phyloP scores from a whole-genome alignment of 2,888 invertebrate species.

The Trilocha varians region DNA sequence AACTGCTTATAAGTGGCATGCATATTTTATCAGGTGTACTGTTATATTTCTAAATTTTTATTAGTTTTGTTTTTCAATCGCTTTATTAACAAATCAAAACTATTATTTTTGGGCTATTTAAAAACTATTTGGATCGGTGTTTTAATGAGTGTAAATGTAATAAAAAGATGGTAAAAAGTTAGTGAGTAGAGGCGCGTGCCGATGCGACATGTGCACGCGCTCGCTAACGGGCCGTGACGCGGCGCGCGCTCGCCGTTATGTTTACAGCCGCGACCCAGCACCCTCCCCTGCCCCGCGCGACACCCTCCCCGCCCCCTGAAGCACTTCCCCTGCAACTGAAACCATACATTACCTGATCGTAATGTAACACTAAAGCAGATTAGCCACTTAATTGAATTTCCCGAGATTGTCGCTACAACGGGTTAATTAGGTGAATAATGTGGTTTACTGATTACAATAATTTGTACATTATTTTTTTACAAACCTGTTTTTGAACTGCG shows the following conservation, averaged over 20 bases:
- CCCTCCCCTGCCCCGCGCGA: conserved; percentile 22
- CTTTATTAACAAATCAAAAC: not conserved
- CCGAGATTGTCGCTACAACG: conserved; percentile 63
- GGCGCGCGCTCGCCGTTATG: conserved; percentile 57
- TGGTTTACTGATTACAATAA: not conserved
- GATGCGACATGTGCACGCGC: conserved; percentile 68
- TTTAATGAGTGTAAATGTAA: conserved; percentile 60
- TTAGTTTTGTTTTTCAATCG: not conserved
- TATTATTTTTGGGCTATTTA: too few species aligned
- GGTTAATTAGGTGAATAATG: conserved; percentile 38
- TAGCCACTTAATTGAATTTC: conserved; percentile 64
- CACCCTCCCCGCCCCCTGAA: conserved; percentile 35
- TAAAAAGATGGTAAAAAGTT: conserved; percentile 55
- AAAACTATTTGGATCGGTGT: conserved; percentile 54
- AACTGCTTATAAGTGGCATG: too few species aligned
- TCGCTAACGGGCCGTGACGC: conserved; percentile 62
- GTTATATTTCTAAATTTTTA: too few species aligned
- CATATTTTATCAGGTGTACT: too few species aligned
- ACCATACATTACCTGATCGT: conserved; percentile 47
- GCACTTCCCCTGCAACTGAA: conserved; percentile 55
- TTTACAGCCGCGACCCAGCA: conserved; percentile 21
- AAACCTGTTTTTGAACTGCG: not conserved
- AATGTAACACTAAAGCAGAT: conserved; percentile 62
- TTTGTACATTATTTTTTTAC: too few species aligned
- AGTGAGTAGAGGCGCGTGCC: conserved; percentile 53